Base-by-base conservation (phyloP, 1,140 invertebrate species). In the Metopolophium dirhodum region DNA sequence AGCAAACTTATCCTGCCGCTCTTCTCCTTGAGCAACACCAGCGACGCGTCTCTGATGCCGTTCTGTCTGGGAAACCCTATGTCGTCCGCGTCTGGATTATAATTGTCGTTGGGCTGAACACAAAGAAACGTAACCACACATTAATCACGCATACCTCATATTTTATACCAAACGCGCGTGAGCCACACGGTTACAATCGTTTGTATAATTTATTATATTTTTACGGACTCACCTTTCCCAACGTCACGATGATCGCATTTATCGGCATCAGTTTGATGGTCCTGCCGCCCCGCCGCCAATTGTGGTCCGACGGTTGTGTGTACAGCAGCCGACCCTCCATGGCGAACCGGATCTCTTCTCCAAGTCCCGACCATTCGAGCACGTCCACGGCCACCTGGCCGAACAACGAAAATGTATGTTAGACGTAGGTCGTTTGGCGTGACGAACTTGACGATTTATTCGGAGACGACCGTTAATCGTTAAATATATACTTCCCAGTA, bases 1-100 rank as follows among this genome's bases (percentile, higher is more conserved):
- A 98, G 96, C 87, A 98, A 96, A 87, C 97, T 97, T 95, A 98
- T 98, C 94, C 98, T 96, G 61, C 98, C 98, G 93, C 97, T 97
- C 95, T 99, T 99, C 95, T 99, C 98, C 95, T 98, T 97, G 35
- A 99, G 97, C 93, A 99, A 95, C 86, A 99, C 96, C 45, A 99
- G 96, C 2, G 98, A 97, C 4, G 98, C 98, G 95, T 99, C 98
- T 94, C 97, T 97, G 51, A 98, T 97, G 94, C 97, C 97, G 94
- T 97, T 97, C 94, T 96, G 96, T 94, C 95, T 96, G 47, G 97
- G 96, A 94, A 97, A 97, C 88, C 96, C 95, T 26, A 94, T 94
- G 61, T 96, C 95, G 51, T 96, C 95, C 22, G 94, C 96, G 94
- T 96, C 95, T 93, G 95, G 95, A 94, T 95, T 95, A 94, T 96